Conservation (phyloP, 2,797 vertebrate genomes). For the Alosa sapidissima region DNA sequence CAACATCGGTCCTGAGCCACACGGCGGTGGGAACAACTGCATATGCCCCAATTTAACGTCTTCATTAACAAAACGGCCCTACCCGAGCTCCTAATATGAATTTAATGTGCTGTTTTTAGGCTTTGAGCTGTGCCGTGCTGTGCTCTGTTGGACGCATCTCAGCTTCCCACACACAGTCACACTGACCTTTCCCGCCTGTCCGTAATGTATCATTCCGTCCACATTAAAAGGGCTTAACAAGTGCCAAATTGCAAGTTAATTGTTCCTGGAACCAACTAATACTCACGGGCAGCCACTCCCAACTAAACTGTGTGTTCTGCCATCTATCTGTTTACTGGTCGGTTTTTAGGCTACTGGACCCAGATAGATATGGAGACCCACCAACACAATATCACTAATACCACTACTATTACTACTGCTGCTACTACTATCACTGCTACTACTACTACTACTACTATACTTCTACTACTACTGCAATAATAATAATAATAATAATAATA, state of each 20-base stretch:
- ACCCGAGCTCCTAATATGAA: conserved; percentile 2
- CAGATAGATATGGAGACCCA: background rate
- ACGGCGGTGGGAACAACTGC: conserved; percentile 2
- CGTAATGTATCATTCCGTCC: conserved; percentile 14
- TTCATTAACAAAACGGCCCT: conserved; percentile 2
- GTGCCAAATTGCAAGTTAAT: conserved; percentile 23
- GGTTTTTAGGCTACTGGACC: background rate
- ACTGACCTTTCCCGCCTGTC: conserved; percentile 5
- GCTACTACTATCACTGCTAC: background rate
- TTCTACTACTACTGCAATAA: too few species aligned
- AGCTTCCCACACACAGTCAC: background rate
- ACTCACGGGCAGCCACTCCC: conserved; percentile 45
- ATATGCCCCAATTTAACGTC: conserved; percentile 17
- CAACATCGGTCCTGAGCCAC: background rate
- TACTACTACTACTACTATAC: background rate
- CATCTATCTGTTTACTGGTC: conserved; percentile 17
- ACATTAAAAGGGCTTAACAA: conserved; percentile 19
- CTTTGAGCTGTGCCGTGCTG: conserved; percentile 20
- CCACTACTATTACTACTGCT: background rate
- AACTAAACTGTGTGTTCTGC: background rate
- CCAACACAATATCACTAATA: background rate
- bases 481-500: too few species aligned
- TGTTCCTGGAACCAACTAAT: conserved; percentile 20
- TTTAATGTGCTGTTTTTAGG: conserved; percentile 23
- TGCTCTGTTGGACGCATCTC: background rate